These are phyloP conservation scores for Amphipyra tragopoginis DNA, from an alignment of 2,888 invertebrate species.

Conservation along the genomic window DNA sequence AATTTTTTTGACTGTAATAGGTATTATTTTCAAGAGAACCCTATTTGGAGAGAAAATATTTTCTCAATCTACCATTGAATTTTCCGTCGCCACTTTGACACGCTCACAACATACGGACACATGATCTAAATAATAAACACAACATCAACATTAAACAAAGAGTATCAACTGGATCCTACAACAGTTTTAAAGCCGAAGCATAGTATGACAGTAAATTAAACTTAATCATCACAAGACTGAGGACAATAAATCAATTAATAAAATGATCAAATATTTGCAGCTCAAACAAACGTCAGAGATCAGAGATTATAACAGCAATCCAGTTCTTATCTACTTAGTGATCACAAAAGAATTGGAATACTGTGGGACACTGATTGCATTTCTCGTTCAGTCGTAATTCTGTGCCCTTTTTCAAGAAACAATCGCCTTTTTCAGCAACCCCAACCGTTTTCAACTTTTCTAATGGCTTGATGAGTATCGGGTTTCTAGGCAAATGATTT, in stretches of 20 bases:
- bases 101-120: too few relatives aligned
- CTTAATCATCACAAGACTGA: neutral
- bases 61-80: too few relatives aligned
- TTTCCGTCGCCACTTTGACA: too few relatives aligned
- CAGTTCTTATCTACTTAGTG: slow-evolving; percentile 10
- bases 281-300: slow-evolving; percentile 3
- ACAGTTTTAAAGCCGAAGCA: too few relatives aligned
- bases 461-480: slow-evolving; percentile 55
- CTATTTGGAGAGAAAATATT: too few relatives aligned
- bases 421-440: slow-evolving; percentile 36
- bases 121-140: neutral
- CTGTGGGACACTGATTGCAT: slow-evolving; percentile 48
- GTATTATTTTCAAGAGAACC: too few relatives aligned
- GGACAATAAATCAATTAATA: neutral
- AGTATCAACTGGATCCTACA: neutral
- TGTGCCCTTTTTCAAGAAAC: slow-evolving; percentile 30
- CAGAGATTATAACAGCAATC: slow-evolving; percentile 26
- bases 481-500: slow-evolving; percentile 34
- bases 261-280: slow-evolving; percentile 3
- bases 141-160: neutral
- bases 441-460: slow-evolving; percentile 42
- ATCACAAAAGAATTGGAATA: slow-evolving; percentile 33
- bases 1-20: too few relatives aligned
- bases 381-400: slow-evolving; percentile 38
- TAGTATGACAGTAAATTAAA: neutral